These are phyloP conservation scores for Dynastes grantii DNA, from an alignment of 2,888 invertebrate genomes.

Conservation along the genomic window DNA sequence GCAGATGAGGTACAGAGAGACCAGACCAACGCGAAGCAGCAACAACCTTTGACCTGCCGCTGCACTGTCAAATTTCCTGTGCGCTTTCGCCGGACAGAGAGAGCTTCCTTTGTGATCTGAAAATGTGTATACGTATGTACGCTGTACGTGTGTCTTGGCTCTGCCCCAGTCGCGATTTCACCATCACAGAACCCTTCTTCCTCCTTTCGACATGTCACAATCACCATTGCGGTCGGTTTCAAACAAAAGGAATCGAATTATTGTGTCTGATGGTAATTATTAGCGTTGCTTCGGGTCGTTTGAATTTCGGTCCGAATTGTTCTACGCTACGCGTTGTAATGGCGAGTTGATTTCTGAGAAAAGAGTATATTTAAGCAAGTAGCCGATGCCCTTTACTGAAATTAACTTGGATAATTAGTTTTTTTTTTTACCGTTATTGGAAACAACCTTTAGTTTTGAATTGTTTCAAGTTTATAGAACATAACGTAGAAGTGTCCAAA, in stretches of 20 bases:
- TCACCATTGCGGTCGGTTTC: slow-evolving; percentile 11
- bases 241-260: slow-evolving; percentile 18
- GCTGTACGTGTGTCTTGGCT: slow-evolving; percentile 10
- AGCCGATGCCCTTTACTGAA: no score
- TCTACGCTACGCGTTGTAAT: neutral
- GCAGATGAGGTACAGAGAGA: neutral
- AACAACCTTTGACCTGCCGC: slow-evolving; percentile 32
- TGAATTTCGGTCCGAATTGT: neutral
- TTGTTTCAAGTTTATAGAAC: no score
- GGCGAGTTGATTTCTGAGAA: no score
- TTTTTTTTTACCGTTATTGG: no score
- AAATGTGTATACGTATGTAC: neutral
- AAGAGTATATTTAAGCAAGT: no score
- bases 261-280: slow-evolving; percentile 18
- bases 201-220: slow-evolving; percentile 13
- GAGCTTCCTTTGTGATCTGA: slow-evolving; percentile 26
- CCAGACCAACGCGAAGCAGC: slow-evolving; percentile 3
- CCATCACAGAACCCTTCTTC: slow-evolving; percentile 10
- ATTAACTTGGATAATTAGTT: no score
- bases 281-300: slow-evolving; percentile 15
- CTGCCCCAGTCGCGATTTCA: slow-evolving; percentile 9
- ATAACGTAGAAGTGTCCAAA: no score
- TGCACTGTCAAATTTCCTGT: slow-evolving; percentile 42
- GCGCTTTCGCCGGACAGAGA: slow-evolving; percentile 31
- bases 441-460: no score